These are phyloP conservation scores for Scomber japonicus DNA, from an alignment of 2,113 vertebrate species.

Conservation along the genomic window DNA sequence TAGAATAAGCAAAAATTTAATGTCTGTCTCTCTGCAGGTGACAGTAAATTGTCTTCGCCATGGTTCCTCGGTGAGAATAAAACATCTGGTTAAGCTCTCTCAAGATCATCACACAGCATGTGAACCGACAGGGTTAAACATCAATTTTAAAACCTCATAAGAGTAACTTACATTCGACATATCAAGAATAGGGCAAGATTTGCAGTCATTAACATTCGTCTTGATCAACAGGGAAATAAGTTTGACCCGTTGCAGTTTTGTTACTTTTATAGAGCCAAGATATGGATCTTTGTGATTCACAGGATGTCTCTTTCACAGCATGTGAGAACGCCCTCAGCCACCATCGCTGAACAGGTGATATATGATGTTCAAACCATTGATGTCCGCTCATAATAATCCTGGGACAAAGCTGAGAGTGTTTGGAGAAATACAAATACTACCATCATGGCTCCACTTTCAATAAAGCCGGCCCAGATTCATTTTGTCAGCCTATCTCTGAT, in stretches of 20 bases:
- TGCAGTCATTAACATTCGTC: slow-evolving; percentile 38
- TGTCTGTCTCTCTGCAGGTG: slow-evolving; percentile 81
- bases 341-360: slow-evolving; percentile 66
- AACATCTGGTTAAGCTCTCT: slow-evolving; percentile 57
- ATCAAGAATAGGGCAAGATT: slow-evolving; percentile 40
- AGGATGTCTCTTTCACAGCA: slow-evolving; percentile 71
- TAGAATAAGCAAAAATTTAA: slow-evolving; percentile 78
- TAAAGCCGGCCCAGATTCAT: slow-evolving; percentile 55
- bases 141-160: slow-evolving; percentile 64
- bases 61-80: slow-evolving; percentile 77
- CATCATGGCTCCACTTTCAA: slow-evolving; percentile 81
- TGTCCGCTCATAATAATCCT: slow-evolving; percentile 69
- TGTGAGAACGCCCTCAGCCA: slow-evolving; percentile 80
- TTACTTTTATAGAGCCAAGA: slow-evolving; percentile 64
- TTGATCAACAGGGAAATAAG: slow-evolving; percentile 63
- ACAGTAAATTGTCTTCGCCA: slow-evolving; percentile 78
- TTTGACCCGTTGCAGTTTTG: slow-evolving; percentile 69
- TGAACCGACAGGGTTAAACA: slow-evolving; percentile 59
- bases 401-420: slow-evolving; percentile 68
- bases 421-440: slow-evolving; percentile 76
- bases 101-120: slow-evolving; percentile 59
- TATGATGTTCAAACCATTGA: slow-evolving; percentile 69
- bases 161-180: slow-evolving; percentile 24
- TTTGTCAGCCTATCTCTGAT: slow-evolving; percentile 68
- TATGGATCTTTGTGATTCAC: slow-evolving; percentile 69